Conservation (phyloP, 2,888 invertebrate genomes). For the Listrodromus nycthemerus region DNA sequence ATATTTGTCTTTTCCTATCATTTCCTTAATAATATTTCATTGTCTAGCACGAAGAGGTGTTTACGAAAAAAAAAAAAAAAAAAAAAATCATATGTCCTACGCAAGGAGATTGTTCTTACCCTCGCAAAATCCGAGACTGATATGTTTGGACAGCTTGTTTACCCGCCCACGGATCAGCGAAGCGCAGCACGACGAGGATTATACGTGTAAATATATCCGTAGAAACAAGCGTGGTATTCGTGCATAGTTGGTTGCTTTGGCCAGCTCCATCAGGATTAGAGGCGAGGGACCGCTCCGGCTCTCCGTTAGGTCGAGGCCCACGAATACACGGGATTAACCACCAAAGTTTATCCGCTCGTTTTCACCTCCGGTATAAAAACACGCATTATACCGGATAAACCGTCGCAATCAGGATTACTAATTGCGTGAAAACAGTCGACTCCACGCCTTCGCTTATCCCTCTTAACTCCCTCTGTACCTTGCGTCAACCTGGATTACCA, state of each 20-base stretch:
- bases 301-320: neutral
- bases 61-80: neutral
- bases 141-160: constrained; percentile 64
- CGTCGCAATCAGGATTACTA: constrained; percentile 64
- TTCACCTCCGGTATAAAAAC: constrained; percentile 48
- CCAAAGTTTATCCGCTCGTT: constrained; percentile 58
- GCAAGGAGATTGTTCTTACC: neutral
- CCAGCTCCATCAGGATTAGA: constrained; percentile 62
- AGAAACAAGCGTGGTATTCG: constrained; percentile 20
- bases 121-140: constrained; percentile 53
- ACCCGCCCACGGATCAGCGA: constrained; percentile 59
- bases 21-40: neutral
- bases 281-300: constrained; percentile 24
- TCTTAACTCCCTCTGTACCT: neutral
- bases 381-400: constrained; percentile 52
- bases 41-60: neutral
- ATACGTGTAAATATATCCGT: constrained; percentile 40
- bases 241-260: constrained; percentile 32
- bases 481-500: neutral
- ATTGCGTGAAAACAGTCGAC: constrained; percentile 54
- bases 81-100: neutral
- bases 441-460: constrained; percentile 31
- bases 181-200: constrained; percentile 38
- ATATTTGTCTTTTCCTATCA: neutral
- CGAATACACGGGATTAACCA: constrained; percentile 42